These are phyloP conservation scores for Bombus breviceps DNA, from an alignment of 1,140 invertebrate species.

Conservation along the genomic window DNA sequence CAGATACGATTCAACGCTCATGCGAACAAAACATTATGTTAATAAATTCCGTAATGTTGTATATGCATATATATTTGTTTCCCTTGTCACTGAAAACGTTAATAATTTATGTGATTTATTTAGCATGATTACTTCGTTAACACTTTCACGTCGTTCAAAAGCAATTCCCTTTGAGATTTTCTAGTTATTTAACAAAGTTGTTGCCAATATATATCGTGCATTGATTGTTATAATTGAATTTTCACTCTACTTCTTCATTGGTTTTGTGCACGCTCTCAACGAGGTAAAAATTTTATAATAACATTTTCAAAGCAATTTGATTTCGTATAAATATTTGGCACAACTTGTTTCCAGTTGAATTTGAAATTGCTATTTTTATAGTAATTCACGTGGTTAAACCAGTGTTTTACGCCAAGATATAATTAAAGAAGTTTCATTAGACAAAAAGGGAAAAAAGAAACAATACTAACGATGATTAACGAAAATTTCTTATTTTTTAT, in stretches of 20 bases:
- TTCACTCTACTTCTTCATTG: neutral
- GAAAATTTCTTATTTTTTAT: neutral
- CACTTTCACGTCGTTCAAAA: neutral
- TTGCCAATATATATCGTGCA: neutral
- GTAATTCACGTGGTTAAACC: too few relatives aligned
- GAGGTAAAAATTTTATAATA: neutral
- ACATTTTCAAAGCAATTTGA: neutral
- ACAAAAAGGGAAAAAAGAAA: neutral
- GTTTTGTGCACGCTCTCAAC: neutral
- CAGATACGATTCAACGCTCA: neutral
- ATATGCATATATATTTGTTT: neutral
- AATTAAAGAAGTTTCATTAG: neutral
- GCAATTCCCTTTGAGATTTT: neutral
- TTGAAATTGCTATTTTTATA: neutral
- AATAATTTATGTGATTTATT: neutral
- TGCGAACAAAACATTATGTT: too few relatives aligned
- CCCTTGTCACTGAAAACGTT: too few relatives aligned
- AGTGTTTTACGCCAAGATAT: neutral
- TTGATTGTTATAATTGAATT: neutral
- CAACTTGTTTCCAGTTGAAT: neutral
- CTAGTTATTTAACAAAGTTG: slow-evolving; percentile 6
- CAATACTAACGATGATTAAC: neutral
- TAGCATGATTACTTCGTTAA: neutral
- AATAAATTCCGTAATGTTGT: too few relatives aligned
- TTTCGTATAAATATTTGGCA: neutral